Evolutionary conservation across 2,113 vertebrate genomes (phyloP), one percentile per base, ranked within the genome.

Genomic region (Bettongia penicillata): DNA sequence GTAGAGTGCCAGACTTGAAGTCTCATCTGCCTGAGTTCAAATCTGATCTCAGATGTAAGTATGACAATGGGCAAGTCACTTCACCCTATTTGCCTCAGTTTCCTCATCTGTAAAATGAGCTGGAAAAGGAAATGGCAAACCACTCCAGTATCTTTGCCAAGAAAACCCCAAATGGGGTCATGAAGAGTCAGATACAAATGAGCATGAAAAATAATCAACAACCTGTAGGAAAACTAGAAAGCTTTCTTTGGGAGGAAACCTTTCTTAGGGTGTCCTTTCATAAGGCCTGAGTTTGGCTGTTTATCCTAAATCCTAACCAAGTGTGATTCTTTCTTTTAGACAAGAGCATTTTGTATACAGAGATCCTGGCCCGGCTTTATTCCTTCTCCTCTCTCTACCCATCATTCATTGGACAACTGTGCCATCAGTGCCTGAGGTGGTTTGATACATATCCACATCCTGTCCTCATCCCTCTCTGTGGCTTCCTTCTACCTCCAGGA

Each of bases 401-500:
- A 0, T n/a, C 97, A 9, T 95, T 99, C 92, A 98, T 98, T 68
- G 98, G 99, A 91, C 98, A 92, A 89, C 98, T 99, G 93, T 99
- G 99, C 92, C 98, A 98, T 53, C 99, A 99, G 93, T 98, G 98
- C 11, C 95, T 98, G 53, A 97, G 98, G 89, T 99, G 99, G 98
- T 98, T 99, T 93, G 94, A 95, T 1, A 53, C 77, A 1, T 98
- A 98, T 94, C 94, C 98, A 0, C 95, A 98, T n/a, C 99, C 99
- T 0, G 52, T 98, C 91, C 98, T 99, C 19, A 91, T 99, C 53
- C 99, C 99, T 0, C 98, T 98, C 0, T 90, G 97, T 23, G 98
- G 98, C 37, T 99, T 99, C 97, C 98, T 99, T 90, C 98, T 98
- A 92, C 98, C 98, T 37, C 99, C 99, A 0, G 99, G 98, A 2